Evolutionary conservation across 2,888 invertebrate species (phyloP), one percentile per base, ranked within the genome.

Genomic region (Drosophila ezoana): DNA sequence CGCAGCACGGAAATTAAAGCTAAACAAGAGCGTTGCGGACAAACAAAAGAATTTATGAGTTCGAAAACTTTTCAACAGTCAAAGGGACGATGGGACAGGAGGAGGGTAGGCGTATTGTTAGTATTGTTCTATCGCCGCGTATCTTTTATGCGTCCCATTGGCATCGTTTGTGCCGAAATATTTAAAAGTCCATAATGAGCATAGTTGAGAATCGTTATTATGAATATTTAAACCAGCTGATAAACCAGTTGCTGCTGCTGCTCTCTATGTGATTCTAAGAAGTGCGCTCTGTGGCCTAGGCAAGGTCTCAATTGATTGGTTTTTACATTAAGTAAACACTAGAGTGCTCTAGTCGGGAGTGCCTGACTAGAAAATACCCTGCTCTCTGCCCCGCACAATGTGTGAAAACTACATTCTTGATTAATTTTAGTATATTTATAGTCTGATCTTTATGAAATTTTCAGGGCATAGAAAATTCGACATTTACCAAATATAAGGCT

Each of bases 1-100:
- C 67, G 28, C 76, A 81, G 44, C 84, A 72, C 40, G 59, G 64
- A 72, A 88, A 83, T 74, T 57, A 81, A 74, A 67, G 63, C 70
- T 59, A 64, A 78, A 66, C 60, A 61, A 63, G n/a, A 65, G 57
- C 65, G 53, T 37, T 43, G 65, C 61, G 51, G 38, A 37, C 52
- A 48, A 69, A 78, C 85, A 87, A 88, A 84, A 84, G 78, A 83
- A 88, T 83, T 87, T 83, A 72, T 80, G 66, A 70, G 81, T 77
- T 83, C 64, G 72, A 83, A 83, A 83, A 77, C 65, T 87, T 87
- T 81, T 84, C 61, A 65, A 62, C 71, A 65, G 54, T 43, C 59
- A 62, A 58, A 43, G 32, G 37, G 16, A 18, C 35, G 35, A 2
- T 28, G 1, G 35, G 13, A 35, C 14, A n/a, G 1, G n/a, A 9